Evolutionary conservation across 1,140 invertebrate species (phyloP).

Genomic region (Rhopalosiphum padi): DNA sequence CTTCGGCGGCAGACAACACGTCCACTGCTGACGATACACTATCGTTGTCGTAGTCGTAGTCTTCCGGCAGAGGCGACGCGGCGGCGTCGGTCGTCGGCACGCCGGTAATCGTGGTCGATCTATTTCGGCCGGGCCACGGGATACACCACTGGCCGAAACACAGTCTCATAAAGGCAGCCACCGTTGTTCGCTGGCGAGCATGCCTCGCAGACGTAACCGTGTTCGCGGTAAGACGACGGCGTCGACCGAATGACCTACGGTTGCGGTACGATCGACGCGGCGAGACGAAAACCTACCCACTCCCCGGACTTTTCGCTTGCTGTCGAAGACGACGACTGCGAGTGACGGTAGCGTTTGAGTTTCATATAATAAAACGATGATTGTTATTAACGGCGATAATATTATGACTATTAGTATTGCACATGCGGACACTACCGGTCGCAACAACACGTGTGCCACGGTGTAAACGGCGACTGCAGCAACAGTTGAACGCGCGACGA

Average conservation of each 20-base stretch:
- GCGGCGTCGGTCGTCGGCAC: background rate
- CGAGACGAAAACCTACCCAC: background rate
- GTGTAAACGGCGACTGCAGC: background rate
- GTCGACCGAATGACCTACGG: background rate
- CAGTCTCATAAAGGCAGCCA: slow-evolving; percentile 57
- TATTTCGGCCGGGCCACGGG: slow-evolving; percentile 50
- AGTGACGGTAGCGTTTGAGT: background rate
- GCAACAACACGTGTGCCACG: slow-evolving; percentile 15
- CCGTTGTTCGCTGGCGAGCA: slow-evolving; percentile 27
- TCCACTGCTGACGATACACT: slow-evolving; percentile 21
- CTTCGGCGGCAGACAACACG: background rate
- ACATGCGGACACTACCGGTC: background rate
- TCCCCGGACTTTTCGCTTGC: background rate
- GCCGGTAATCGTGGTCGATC: slow-evolving; percentile 4
- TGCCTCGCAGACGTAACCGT: background rate
- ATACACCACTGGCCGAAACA: slow-evolving; percentile 55
- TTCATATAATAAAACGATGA: background rate
- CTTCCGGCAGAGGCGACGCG: background rate
- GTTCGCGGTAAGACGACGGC: background rate
- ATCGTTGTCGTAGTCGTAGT: slow-evolving; percentile 5
- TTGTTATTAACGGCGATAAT: background rate
- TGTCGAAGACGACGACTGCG: background rate
- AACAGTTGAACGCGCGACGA: background rate
- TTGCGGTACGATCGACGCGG: background rate
- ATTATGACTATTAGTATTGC: background rate